phyloP scores from a whole-genome alignment of 2,113 vertebrate species.

The Gambusia holbrooki region DNA sequence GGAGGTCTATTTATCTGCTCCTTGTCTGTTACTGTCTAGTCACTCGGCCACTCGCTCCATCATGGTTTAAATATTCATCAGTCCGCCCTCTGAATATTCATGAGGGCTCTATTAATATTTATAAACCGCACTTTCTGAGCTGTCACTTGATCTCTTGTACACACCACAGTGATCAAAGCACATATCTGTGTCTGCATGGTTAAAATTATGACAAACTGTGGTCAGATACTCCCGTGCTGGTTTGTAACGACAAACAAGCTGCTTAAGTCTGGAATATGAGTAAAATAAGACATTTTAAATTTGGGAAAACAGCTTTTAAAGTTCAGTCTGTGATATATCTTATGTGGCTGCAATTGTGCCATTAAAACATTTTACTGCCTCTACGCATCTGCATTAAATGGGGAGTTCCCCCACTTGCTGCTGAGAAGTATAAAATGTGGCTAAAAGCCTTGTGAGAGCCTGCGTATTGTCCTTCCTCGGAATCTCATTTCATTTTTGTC shows the following conservation, averaged over 20 bases:
- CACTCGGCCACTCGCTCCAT: conserved; percentile 69
- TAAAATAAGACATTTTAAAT: background rate
- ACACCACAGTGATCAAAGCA: conserved; percentile 44
- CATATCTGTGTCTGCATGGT: conserved; percentile 28
- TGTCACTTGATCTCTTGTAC: conserved; percentile 72
- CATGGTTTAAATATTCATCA: conserved; percentile 78
- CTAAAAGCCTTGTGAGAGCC: background rate
- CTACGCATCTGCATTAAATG: background rate
- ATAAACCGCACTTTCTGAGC: conserved; percentile 72
- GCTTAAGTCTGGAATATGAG: background rate
- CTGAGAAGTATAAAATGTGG: background rate
- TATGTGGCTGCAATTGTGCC: background rate
- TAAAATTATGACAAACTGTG: conserved; percentile 23
- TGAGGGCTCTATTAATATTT: conserved; percentile 67
- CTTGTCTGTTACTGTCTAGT: conserved; percentile 73
- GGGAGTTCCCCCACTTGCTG: background rate
- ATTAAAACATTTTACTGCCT: background rate
- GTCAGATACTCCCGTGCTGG: conserved; percentile 21
- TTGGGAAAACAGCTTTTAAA: conserved; percentile 2
- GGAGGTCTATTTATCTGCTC: conserved; percentile 71
- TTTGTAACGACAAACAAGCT: conserved; percentile 28
- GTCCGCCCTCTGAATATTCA: conserved; percentile 67
- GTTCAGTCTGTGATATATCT: no score
- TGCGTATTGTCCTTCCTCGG: background rate
- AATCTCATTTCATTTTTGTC: background rate